Evolutionary conservation across 2,888 invertebrate species (phyloP).

Genomic region (Dascillus cervinus): DNA sequence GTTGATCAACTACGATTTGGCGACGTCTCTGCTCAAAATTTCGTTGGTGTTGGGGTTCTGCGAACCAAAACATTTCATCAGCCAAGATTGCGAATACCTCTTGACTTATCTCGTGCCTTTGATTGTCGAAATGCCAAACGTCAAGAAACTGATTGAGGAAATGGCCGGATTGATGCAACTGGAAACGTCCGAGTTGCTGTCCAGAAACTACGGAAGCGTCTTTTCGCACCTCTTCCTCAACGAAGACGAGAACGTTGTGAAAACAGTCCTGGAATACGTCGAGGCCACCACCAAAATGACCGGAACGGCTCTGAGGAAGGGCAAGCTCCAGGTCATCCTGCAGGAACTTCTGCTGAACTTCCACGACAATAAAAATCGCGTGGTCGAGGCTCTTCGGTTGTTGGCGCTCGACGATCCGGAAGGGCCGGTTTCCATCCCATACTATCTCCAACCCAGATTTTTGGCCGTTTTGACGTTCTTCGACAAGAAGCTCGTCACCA

Average conservation of each 20-base stretch:
- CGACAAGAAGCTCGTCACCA: constrained; percentile 62
- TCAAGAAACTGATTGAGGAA: constrained; percentile 56
- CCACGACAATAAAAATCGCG: constrained; percentile 53
- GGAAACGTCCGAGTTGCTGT: constrained; percentile 53
- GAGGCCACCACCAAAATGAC: constrained; percentile 52
- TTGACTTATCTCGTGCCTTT: constrained; percentile 57
- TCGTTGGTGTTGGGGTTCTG: constrained; percentile 62
- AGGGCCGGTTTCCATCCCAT: constrained; percentile 49
- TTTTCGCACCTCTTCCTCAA: constrained; percentile 64
- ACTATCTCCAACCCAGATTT: constrained; percentile 64
- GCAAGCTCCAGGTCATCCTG: constrained; percentile 56
- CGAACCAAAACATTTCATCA: constrained; percentile 60
- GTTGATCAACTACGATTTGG: constrained; percentile 48
- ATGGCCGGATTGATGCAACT: constrained; percentile 52
- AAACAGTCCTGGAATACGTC: constrained; percentile 55
- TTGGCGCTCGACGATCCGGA: constrained; percentile 50
- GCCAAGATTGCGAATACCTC: constrained; percentile 60
- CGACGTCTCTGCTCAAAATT: constrained; percentile 51
- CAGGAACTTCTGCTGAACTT: constrained; percentile 60
- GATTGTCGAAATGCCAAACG: constrained; percentile 49
- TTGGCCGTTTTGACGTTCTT: constrained; percentile 71
- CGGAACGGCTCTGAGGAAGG: constrained; percentile 52
- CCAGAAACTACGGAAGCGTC: constrained; percentile 60
- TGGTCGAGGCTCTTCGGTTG: constrained; percentile 51
- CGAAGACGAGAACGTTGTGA: constrained; percentile 50